Conservation (phyloP, 2,888 invertebrate genomes). For the Epistrophe grossulariae region DNA sequence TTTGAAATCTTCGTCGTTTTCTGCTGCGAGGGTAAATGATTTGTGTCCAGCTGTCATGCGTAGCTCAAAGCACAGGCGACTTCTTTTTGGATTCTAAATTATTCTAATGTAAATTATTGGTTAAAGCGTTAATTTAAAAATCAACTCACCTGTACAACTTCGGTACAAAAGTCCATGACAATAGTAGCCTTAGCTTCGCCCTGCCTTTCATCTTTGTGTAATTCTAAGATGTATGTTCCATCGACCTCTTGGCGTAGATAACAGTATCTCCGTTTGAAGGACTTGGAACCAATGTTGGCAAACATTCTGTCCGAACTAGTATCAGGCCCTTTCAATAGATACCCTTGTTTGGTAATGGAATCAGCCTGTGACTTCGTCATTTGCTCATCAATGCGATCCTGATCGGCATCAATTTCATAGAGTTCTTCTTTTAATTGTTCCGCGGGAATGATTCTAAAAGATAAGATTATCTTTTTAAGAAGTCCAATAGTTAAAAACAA, state of each 20-base stretch:
- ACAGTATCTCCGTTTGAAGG: conserved; percentile 95
- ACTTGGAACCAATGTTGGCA: conserved; percentile 95
- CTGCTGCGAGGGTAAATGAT: conserved; percentile 93
- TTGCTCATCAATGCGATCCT: conserved; percentile 90
- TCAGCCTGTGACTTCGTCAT: conserved; percentile 87
- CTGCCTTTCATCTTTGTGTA: conserved; percentile 97
- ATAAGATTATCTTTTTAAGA: not conserved
- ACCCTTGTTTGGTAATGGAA: conserved; percentile 94
- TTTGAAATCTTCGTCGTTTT: conserved; percentile 91
- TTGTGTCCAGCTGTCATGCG: conserved; percentile 94
- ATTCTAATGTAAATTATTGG: not conserved
- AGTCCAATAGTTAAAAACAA: not conserved
- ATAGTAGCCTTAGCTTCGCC: conserved; percentile 95
- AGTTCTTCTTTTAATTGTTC: conserved; percentile 91
- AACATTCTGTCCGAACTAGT: conserved; percentile 95
- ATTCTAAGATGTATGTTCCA: conserved; percentile 94
- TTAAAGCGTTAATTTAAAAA: not conserved
- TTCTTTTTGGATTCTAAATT: conserved; percentile 91
- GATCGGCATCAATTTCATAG: conserved; percentile 95
- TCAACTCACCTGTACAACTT: conserved; percentile 89
- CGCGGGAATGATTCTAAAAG: conserved; percentile 83
- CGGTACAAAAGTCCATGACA: conserved; percentile 96
- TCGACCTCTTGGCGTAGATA: conserved; percentile 95
- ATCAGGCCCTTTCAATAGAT: conserved; percentile 95
- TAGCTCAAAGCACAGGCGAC: conserved; percentile 94